phyloP scores from a whole-genome alignment of 2,797 vertebrate species.

The Heteromormyrus szaboi region DNA sequence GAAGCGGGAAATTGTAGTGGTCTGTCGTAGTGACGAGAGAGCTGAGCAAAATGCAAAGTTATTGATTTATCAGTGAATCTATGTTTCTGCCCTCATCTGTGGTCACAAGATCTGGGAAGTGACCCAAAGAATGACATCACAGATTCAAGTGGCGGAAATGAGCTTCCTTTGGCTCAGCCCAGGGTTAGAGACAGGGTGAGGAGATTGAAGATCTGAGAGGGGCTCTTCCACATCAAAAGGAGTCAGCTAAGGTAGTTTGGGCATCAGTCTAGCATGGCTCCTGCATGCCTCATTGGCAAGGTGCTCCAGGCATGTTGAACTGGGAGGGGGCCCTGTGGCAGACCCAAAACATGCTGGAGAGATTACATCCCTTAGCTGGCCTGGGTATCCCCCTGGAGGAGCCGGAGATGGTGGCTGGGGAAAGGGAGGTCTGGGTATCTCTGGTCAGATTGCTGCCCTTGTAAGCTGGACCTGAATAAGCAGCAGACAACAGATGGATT shows the following conservation, averaged over 20 bases:
- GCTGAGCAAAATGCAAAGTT: not conserved
- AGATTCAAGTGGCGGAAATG: not conserved
- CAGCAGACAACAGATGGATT: not conserved
- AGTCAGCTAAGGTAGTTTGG: not conserved
- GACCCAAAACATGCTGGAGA: not conserved
- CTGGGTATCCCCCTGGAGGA: not conserved
- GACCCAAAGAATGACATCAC: not conserved
- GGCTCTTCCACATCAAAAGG: not conserved
- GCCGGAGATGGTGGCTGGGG: not conserved
- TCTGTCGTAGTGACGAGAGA: not conserved
- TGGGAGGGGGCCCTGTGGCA: not conserved
- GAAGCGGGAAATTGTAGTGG: not conserved
- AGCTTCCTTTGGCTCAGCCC: not conserved
- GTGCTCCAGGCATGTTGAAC: not conserved
- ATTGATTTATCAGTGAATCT: not conserved
- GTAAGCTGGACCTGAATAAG: not conserved
- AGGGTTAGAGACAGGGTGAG: not conserved
- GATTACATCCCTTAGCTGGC: not conserved
- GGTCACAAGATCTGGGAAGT: not conserved
- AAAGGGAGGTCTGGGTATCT: not conserved
- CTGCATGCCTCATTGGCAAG: not conserved
- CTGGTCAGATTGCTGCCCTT: not conserved
- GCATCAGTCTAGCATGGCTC: not conserved
- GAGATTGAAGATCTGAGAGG: not conserved
- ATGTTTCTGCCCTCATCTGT: not conserved